Percentiles rank a stretch among this genome's conserved stretches.
phyloP scores from a whole-genome alignment of 2,797 vertebrate genomes.

The Valencia hispanica region DNA sequence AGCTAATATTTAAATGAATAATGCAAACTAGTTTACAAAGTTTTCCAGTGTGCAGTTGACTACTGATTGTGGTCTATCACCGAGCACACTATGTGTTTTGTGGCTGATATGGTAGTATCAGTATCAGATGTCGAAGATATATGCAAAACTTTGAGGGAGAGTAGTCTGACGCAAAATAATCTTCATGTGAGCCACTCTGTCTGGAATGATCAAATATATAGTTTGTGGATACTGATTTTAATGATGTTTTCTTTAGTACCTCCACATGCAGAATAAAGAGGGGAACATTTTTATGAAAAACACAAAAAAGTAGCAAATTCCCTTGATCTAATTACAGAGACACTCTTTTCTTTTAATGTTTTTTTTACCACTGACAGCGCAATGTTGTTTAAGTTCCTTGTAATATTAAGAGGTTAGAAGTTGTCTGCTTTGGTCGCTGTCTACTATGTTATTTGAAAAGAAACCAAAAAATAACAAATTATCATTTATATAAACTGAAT shows the following conservation, averaged over 20 bases:
- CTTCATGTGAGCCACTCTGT: background rate
- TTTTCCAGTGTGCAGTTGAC: background rate
- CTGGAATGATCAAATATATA: background rate
- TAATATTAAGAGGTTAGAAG: background rate
- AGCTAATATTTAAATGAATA: background rate
- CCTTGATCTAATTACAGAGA: background rate
- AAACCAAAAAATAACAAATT: background rate
- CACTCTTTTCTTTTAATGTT: background rate
- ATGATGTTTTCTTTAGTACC: too few species aligned
- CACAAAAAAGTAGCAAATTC: background rate
- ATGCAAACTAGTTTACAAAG: background rate
- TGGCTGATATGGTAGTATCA: background rate
- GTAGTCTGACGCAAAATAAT: background rate
- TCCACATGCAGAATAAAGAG: too few species aligned
- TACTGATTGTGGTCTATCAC: background rate
- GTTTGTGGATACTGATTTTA: background rate
- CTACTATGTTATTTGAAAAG: background rate
- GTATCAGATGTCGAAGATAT: background rate
- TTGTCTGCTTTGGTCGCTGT: background rate
- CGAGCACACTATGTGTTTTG: background rate
- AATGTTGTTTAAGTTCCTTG: background rate
- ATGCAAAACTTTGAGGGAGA: background rate
- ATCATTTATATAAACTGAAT: background rate
- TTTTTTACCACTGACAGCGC: background rate
- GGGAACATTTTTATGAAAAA: too few species aligned